Conservation (phyloP, 2,797 vertebrate species). For the Trichosurus vulpecula region DNA sequence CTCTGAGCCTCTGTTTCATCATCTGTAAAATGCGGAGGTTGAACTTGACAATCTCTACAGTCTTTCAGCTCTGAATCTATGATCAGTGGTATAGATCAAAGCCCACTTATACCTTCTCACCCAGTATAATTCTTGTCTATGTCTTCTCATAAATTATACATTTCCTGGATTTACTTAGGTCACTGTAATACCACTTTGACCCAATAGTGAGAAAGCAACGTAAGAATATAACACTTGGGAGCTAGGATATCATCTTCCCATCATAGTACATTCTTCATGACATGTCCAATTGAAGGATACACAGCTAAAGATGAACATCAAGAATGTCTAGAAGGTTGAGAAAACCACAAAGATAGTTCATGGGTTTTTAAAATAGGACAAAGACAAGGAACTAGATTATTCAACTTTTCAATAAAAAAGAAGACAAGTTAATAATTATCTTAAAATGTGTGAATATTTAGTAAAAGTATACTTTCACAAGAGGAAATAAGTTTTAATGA, state of each 20-base stretch:
- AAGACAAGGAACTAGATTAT: neutral
- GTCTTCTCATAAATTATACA: neutral
- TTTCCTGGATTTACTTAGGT: neutral
- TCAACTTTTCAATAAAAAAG: slow-evolving; percentile 35
- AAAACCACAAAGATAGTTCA: slow-evolving; percentile 36
- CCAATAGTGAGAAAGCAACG: neutral
- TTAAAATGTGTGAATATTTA: neutral
- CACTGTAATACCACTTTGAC: neutral
- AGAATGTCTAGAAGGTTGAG: slow-evolving; percentile 36
- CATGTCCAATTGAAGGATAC: neutral
- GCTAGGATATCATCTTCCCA: slow-evolving; percentile 13
- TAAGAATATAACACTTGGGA: neutral
- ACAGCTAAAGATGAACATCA: slow-evolving; percentile 43
- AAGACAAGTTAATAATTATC: slow-evolving; percentile 15
- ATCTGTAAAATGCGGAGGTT: neutral
- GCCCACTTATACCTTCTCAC: neutral
- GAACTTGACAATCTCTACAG: neutral
- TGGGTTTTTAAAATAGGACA: slow-evolving; percentile 21
- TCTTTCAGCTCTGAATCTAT: neutral
- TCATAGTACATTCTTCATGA: neutral
- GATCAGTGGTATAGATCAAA: neutral
- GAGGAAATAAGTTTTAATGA: neutral
- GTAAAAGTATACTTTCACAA: neutral
- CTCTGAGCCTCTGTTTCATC: neutral
- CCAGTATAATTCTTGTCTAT: neutral